phyloP scores from a whole-genome alignment of 2,888 invertebrate species.

The Phengaris alcon region DNA sequence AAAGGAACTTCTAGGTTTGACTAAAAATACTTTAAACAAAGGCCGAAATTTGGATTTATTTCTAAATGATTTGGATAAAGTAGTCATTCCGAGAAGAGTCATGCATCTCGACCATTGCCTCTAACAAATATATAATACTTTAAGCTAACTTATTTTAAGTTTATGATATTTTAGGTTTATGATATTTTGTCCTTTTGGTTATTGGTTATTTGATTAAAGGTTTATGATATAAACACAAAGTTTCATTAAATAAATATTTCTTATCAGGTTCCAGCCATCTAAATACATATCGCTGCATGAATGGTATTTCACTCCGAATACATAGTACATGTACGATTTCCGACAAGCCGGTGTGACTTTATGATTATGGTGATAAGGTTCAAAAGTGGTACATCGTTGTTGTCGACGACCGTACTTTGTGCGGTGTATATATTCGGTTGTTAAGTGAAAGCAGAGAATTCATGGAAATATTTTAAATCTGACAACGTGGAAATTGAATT shows the following conservation, averaged over 20 bases:
- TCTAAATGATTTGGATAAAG: too few species aligned
- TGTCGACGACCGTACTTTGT: neutral
- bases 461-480: constrained; percentile 19
- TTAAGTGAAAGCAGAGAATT: constrained; percentile 13
- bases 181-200: too few species aligned
- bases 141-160: too few species aligned
- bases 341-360: neutral
- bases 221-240: neutral
- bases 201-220: neutral
- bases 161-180: too few species aligned
- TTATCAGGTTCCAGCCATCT: neutral
- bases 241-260: constrained; percentile 2
- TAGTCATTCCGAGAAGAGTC: too few species aligned
- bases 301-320: neutral
- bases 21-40: too few species aligned
- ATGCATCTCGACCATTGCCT: too few species aligned
- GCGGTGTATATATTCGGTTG: neutral
- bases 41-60: too few species aligned
- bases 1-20: too few species aligned
- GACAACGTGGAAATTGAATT: constrained; percentile 18
- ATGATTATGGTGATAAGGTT: neutral
- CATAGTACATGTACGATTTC: neutral
- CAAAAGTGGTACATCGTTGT: neutral
- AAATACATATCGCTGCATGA: neutral
- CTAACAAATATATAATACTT: too few species aligned